These are phyloP conservation scores for Brachyhypopomus occidentalis DNA, from an alignment of 2,113 vertebrate genomes.

Conservation along the genomic window DNA sequence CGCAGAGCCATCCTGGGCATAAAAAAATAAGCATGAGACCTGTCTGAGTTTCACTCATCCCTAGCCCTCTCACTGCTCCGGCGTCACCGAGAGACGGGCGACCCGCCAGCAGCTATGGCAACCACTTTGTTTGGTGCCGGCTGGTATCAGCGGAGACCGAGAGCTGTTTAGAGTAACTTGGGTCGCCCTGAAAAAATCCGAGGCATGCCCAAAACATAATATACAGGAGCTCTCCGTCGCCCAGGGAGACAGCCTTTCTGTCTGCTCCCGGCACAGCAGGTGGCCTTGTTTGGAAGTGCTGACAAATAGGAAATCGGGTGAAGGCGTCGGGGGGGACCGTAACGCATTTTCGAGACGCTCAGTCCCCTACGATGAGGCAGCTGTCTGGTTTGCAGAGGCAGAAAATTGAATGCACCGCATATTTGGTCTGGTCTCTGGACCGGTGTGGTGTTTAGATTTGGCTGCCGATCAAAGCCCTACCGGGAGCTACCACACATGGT, in stretches of 20 bases:
- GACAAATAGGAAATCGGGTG: slow-evolving; percentile 71
- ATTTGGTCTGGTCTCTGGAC: slow-evolving; percentile 41
- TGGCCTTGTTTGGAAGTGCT: slow-evolving; percentile 80
- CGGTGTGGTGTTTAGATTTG: slow-evolving; percentile 31
- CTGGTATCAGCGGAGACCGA: slow-evolving; percentile 66
- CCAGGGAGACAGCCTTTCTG: slow-evolving; percentile 64
- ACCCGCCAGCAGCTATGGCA: slow-evolving; percentile 60
- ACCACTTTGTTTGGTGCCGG: slow-evolving; percentile 65
- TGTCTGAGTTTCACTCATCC: slow-evolving; percentile 2
- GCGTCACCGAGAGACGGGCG: slow-evolving; percentile 47
- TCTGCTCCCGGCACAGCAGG: slow-evolving; percentile 70
- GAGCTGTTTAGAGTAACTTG: slow-evolving; percentile 75
- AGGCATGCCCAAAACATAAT: slow-evolving; percentile 77
- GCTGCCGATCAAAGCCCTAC: slow-evolving; percentile 33
- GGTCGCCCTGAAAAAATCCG: slow-evolving; percentile 73
- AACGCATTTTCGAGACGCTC: slow-evolving; percentile 42
- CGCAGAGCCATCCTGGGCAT: not conserved
- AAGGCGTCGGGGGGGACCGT: slow-evolving; percentile 51
- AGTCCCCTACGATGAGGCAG: slow-evolving; percentile 40
- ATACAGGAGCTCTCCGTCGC: slow-evolving; percentile 73
- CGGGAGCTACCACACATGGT: slow-evolving; percentile 23
- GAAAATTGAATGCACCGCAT: slow-evolving; percentile 26
- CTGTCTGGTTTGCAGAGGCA: slow-evolving; percentile 41
- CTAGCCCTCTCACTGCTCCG: not conserved
- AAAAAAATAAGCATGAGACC: not conserved